These are phyloP conservation scores for Melanaphis sacchari DNA, from an alignment of 1,140 invertebrate species.

Conservation along the genomic window DNA sequence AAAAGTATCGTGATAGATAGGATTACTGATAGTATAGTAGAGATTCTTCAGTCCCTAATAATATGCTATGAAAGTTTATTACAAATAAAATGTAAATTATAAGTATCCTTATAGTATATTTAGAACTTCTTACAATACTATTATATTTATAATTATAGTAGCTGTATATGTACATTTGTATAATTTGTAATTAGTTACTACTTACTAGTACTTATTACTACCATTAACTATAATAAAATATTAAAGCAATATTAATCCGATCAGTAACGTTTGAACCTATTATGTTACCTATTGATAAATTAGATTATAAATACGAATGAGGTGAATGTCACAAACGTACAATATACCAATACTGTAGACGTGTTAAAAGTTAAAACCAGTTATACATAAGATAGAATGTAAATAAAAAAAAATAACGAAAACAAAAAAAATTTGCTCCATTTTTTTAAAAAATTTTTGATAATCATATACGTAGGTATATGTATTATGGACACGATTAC, in stretches of 20 bases:
- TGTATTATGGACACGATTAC: neutral
- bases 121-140: too few species aligned
- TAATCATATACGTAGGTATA: neutral
- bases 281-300: neutral
- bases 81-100: too few species aligned
- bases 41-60: neutral
- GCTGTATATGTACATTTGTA: too few species aligned
- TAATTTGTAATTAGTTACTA: too few species aligned
- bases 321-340: neutral
- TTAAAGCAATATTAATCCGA: too few species aligned
- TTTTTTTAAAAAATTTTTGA: neutral
- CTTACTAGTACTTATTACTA: too few species aligned
- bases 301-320: neutral
- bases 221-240: too few species aligned
- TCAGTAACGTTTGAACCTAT: neutral
- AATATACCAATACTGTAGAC: neutral
- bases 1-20: neutral
- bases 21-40: neutral
- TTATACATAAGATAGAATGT: neutral
- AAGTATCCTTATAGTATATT: too few species aligned
- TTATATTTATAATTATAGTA: too few species aligned
- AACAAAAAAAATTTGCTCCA: neutral
- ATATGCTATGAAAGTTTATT: neutral
- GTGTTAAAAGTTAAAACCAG: neutral
- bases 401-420: neutral